phyloP scores from a whole-genome alignment of 2,797 vertebrate genomes.

The Capromys pilorides region DNA sequence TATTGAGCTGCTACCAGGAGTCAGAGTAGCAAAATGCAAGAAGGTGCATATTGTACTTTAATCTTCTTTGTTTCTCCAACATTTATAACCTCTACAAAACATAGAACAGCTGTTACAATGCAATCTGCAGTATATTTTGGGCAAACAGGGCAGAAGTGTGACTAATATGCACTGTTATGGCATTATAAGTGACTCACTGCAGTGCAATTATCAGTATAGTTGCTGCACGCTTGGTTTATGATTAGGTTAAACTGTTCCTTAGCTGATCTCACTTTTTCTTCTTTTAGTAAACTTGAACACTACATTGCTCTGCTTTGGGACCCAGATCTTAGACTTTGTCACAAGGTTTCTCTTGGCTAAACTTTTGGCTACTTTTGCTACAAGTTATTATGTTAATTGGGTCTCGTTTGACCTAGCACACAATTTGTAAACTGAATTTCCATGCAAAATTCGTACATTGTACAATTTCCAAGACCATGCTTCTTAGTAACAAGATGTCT shows the following conservation, averaged over 20 bases:
- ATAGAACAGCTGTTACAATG: constrained; percentile 69
- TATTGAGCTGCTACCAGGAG: background rate
- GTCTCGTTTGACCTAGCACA: constrained; percentile 5
- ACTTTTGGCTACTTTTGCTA: constrained; percentile 35
- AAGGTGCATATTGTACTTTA: constrained; percentile 24
- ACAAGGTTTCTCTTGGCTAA: background rate
- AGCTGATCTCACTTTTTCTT: constrained; percentile 55
- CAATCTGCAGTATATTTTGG: constrained; percentile 70
- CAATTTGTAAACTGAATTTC: background rate
- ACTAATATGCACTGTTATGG: constrained; percentile 64
- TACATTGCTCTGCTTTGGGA: constrained; percentile 30
- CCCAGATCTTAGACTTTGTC: constrained; percentile 8
- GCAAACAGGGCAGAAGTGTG: constrained; percentile 69
- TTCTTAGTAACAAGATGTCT: constrained; percentile 3
- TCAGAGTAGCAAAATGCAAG: constrained; percentile 33
- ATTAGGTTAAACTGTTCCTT: constrained; percentile 69
- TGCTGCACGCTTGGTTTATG: constrained; percentile 67
- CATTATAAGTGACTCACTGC: constrained; percentile 74
- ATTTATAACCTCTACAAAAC: constrained; percentile 56
- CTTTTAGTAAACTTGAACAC: constrained; percentile 26
- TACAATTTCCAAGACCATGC: background rate
- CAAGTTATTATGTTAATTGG: constrained; percentile 43
- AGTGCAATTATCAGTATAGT: constrained; percentile 64
- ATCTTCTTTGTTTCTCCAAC: constrained; percentile 69
- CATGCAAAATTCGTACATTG: background rate